Evolutionary conservation across 2,797 vertebrate species (phyloP).

Genomic region (Bovichtus variegatus): DNA sequence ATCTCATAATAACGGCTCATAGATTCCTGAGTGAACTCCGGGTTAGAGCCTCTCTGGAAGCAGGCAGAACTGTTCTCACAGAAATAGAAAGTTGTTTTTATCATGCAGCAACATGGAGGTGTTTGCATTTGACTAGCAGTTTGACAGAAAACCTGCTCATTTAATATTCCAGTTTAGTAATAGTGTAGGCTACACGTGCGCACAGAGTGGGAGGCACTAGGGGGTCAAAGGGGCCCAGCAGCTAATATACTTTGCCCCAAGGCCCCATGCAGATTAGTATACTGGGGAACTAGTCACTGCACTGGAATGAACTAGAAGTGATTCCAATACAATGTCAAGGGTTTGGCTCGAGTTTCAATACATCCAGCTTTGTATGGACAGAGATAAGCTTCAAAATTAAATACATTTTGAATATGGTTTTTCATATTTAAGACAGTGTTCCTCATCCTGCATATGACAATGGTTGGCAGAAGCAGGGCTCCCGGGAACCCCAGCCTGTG

Average conservation of each 20-base stretch:
- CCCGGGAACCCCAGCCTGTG: too few relatives aligned
- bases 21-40: too few relatives aligned
- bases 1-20: not conserved
- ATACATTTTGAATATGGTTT: not conserved
- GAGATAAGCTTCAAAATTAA: not conserved
- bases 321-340: too few relatives aligned
- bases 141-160: not conserved
- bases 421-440: too few relatives aligned
- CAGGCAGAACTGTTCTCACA: not conserved
- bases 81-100: not conserved
- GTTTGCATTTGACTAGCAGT: not conserved
- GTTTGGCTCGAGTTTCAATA: too few relatives aligned
- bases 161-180: not conserved
- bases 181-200: too few relatives aligned
- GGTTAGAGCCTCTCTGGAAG: too few relatives aligned
- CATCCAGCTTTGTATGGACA: not conserved
- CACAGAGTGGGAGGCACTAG: not conserved
- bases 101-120: too few relatives aligned
- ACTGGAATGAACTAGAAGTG: not conserved
- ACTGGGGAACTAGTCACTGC: too few relatives aligned
- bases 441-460: not conserved
- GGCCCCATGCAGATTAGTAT: not conserved
- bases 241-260: not conserved
- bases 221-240: not conserved
- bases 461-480: too few relatives aligned